Evolutionary conservation across 2,888 invertebrate species (phyloP).

Genomic region (Thecocarcelia acutangulata): DNA sequence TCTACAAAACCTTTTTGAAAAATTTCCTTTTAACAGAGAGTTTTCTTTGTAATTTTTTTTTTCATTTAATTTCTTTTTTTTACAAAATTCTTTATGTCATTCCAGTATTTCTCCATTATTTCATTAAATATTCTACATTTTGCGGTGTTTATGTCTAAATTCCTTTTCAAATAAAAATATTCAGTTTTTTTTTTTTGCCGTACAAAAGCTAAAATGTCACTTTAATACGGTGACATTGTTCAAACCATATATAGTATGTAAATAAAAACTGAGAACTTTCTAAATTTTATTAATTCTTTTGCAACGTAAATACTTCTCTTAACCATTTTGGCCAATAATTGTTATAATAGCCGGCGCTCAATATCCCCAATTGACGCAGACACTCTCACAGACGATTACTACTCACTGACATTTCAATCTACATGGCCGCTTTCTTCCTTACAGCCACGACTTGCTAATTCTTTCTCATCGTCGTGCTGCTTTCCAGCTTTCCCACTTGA

Average conservation of each 20-base stretch:
- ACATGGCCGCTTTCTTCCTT: constrained; percentile 50
- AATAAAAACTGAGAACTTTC: constrained; percentile 46
- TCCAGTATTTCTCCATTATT: neutral
- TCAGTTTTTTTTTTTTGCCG: neutral
- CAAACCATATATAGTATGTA: constrained; percentile 34
- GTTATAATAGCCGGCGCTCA: constrained; percentile 68
- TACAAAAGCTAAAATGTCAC: constrained; percentile 27
- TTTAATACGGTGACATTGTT: constrained; percentile 28
- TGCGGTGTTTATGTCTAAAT: constrained; percentile 1
- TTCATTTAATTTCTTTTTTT: too few relatives aligned
- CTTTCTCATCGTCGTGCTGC: constrained; percentile 31
- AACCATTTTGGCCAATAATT: constrained; percentile 55
- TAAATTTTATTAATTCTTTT: constrained; percentile 54
- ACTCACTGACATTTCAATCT: constrained; percentile 66
- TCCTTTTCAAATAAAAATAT: neutral
- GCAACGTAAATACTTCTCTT: constrained; percentile 1
- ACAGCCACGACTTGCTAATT: neutral
- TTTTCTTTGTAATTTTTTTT: too few relatives aligned
- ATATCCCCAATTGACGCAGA: constrained; percentile 43
- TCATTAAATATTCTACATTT: neutral
- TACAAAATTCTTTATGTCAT: neutral
- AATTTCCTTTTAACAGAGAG: too few relatives aligned
- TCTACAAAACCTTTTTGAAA: too few relatives aligned
- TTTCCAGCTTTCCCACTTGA: constrained; percentile 45
- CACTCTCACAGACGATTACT: constrained; percentile 12